Conservation (phyloP, 2,888 invertebrate genomes). For the Blastobasis lacticolella region DNA sequence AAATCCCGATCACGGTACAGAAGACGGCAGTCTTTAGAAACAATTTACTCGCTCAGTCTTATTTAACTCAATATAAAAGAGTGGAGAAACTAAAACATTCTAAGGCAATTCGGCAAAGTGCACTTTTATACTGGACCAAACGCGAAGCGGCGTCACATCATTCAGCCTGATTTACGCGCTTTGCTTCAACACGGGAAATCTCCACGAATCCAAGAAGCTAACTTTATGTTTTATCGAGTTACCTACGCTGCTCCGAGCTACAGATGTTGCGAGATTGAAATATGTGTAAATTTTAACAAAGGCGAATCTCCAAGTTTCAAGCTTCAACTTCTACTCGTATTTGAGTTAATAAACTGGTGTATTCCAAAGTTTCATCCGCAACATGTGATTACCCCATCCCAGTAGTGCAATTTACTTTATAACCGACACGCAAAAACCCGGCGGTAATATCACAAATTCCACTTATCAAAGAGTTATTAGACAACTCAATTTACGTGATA, state of each 20-base stretch:
- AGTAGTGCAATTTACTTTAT: too few species aligned
- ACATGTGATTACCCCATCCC: too few species aligned
- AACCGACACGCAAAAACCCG: too few species aligned
- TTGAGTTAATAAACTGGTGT: too few species aligned
- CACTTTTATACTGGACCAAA: slow-evolving; percentile 27
- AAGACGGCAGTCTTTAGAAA: too few species aligned
- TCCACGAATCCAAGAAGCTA: slow-evolving; percentile 5
- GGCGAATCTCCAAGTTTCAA: too few species aligned
- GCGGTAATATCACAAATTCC: neutral
- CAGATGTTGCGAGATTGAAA: neutral
- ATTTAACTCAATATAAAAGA: slow-evolving; percentile 2
- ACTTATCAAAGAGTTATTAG: slow-evolving; percentile 3
- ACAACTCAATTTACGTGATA: neutral
- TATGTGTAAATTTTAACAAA: too few species aligned
- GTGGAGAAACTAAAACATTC: slow-evolving; percentile 9
- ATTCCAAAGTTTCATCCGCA: too few species aligned
- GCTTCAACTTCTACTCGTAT: too few species aligned
- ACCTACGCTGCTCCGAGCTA: neutral
- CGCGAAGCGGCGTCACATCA: slow-evolving; percentile 28
- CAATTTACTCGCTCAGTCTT: neutral
- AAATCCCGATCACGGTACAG: too few species aligned
- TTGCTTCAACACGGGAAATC: slow-evolving; percentile 18
- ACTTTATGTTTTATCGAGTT: slow-evolving; percentile 9
- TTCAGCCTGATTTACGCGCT: slow-evolving; percentile 35
- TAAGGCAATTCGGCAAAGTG: slow-evolving; percentile 34